A percentile compares a stretch with the other conserved stretches of the same genome.
Evolutionary conservation across 2,888 invertebrate genomes (phyloP).

Genomic region (Cremastinae sp.): DNA sequence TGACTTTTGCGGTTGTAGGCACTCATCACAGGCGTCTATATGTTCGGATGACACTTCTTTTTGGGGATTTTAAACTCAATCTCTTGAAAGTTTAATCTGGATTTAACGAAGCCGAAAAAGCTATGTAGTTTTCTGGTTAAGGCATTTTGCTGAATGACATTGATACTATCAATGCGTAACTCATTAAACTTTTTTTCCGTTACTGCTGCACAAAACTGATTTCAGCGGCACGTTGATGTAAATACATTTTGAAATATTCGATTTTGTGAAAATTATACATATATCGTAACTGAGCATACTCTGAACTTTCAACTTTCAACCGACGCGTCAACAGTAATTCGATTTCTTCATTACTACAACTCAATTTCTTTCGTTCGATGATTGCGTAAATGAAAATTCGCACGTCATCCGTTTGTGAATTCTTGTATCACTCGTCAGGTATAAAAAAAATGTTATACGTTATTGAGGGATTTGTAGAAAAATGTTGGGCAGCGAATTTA

Average conservation of each 20-base stretch:
- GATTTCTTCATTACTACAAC: conserved; percentile 61
- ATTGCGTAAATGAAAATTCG: no score
- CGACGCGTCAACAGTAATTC: conserved; percentile 64
- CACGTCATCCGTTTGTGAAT: no score
- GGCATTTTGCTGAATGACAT: not conserved
- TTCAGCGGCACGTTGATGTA: no score
- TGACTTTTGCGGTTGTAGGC: not conserved
- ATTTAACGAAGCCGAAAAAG: conserved; percentile 17
- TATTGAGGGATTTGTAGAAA: not conserved
- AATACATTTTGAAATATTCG: no score
- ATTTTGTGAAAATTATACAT: no score
- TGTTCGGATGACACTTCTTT: not conserved
- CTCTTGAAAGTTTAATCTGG: conserved; percentile 33
- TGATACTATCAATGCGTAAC: conserved; percentile 5
- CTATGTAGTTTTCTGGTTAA: not conserved
- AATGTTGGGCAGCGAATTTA: no score
- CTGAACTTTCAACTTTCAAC: no score
- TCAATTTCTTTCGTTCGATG: not conserved
- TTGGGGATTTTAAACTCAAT: conserved; percentile 9
- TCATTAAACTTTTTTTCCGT: conserved; percentile 13
- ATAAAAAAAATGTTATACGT: no score
- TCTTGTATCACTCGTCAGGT: no score
- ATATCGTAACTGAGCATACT: no score
- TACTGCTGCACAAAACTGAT: no score
- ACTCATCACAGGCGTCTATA: not conserved